Base-by-base conservation (phyloP, 2,113 vertebrate genomes). In the Hemibagrus wyckioides region DNA sequence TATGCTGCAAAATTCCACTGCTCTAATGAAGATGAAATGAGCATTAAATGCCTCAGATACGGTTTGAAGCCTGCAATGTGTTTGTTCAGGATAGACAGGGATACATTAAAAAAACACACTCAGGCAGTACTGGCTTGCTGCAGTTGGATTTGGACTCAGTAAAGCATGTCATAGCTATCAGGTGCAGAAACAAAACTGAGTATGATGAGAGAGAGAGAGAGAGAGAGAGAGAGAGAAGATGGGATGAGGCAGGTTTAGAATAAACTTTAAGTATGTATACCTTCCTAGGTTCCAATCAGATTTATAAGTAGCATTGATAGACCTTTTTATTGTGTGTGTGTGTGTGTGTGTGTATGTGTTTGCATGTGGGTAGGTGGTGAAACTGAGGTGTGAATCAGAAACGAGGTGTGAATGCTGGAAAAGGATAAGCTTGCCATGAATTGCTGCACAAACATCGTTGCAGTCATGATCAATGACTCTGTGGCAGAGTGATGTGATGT, bases 351-450 rank as follows among this genome's bases (percentile, higher is more conserved):
- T 50, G 30, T 14, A 30, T 76, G 86, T 73, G 76, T 80, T 17
- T 59, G 80, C 56, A 61, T 89, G 81, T 87, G 75, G n/a, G 84
- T 77, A 79, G 23, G 30, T 76, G 50, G n/a, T 77, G 73, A 85
- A 88, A 86, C 21, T n/a, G n/a, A 76, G 56, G 87, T 79, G 73
- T 71, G 75, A 88, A 65, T 85, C 73, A 88, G 54, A 81, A 41
- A 41, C 0, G 36, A 81, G 54, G 79, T 81, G 79, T 41, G 82
- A 81, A 80, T 36, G 48, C 65, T 48, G 75, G 52, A 77, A 75
- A 86, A 65, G 80, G 61, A 71, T 80, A 65, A 81, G 81, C 80
- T 83, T 82, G 79, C 71, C 86, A 88, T 54, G 52, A 77, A 48
- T 33, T 73, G 59, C 56, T 33, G 82, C 63, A 56, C 84, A 82